A percentile compares a stretch with the other conserved stretches of the same genome.
Evolutionary conservation across 2,888 invertebrate species (phyloP).

Genomic region (Sympetrum striolatum): DNA sequence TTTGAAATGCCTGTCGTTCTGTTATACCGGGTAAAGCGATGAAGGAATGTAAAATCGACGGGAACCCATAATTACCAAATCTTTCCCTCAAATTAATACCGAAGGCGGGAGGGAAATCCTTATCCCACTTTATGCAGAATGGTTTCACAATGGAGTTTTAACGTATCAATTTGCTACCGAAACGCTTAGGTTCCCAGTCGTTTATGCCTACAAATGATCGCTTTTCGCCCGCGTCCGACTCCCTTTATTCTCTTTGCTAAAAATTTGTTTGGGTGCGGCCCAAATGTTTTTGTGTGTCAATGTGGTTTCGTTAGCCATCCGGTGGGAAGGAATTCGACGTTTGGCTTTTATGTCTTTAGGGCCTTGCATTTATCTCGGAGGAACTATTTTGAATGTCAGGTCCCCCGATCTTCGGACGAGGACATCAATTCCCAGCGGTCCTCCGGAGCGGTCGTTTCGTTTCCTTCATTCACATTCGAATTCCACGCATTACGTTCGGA

Average conservation of each 20-base stretch:
- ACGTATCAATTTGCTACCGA: constrained; percentile 32
- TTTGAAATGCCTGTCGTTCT: constrained; percentile 8
- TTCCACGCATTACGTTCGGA: background rate
- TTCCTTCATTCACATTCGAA: background rate
- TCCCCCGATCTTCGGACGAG: background rate
- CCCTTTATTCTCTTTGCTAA: background rate
- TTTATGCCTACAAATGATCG: constrained; percentile 9
- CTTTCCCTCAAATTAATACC: constrained; percentile 10
- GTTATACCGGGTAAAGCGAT: constrained; percentile 17
- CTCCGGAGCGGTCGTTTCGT: background rate
- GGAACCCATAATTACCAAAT: constrained; percentile 34
- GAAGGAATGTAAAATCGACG: constrained; percentile 31
- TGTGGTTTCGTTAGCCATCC: background rate
- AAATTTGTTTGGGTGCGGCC: constrained; percentile 13
- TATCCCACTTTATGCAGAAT: constrained; percentile 25
- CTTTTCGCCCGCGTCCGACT: background rate
- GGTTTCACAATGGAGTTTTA: background rate
- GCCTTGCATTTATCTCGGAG: background rate
- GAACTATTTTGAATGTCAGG: background rate
- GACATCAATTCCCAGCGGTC: background rate
- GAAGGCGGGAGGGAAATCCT: background rate
- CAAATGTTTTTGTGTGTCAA: background rate
- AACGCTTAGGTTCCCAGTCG: constrained; percentile 22
- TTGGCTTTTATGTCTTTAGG: background rate
- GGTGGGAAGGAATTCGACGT: background rate